Base-by-base conservation (phyloP, 2,888 invertebrate genomes). In the Drosophila stalkeri region DNA sequence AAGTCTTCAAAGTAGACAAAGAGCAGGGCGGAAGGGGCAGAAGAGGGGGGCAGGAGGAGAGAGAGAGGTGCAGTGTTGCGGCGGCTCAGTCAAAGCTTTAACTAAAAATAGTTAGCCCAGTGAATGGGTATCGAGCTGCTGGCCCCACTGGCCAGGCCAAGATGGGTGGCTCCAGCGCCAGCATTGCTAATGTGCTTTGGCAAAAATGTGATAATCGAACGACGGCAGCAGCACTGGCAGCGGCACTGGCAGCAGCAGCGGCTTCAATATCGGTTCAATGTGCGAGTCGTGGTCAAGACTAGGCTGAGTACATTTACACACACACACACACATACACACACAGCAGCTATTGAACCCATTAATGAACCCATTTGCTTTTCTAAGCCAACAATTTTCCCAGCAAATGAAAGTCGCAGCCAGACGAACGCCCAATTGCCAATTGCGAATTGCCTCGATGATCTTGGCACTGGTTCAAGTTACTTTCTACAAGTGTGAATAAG, bases 261-360 rank as follows among this genome's bases (percentile, higher is more conserved):
- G 44, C 67, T 59, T 20, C 56, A 49, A 55, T 75, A 71, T 64
- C 81, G 72, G 72, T 78, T 81, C 77, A 78, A 78, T 77, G 77
- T 81, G 77, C 81, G 77, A n/a, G 39, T 8, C 2, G 11, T 23
- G 52, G 20, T 68, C 57, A 59, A n/a, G 54, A 52, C 51, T 39
- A 12, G 60, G 20, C 27, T 1, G 54, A 11, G 61, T 37, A 9
- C 51, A 80, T 80, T 83, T 72, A 85, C 90, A 81, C 79, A 23
- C 49, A 87, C 84, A 31, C 49, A 86, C 83, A 31, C 49, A 86
- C 37, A 85, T 85, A 84, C 78, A n/a, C 43, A 84, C 81, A 31
- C 49, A 55, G 70, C 88, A 80, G 86, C 64, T 90, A 88, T 86
- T 90, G 86, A 86, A 86, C 86, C 71, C 86, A 86, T 86, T 90